Conservation (phyloP, 1,140 invertebrate genomes). For the Pogonomyrmex barbatus region DNA sequence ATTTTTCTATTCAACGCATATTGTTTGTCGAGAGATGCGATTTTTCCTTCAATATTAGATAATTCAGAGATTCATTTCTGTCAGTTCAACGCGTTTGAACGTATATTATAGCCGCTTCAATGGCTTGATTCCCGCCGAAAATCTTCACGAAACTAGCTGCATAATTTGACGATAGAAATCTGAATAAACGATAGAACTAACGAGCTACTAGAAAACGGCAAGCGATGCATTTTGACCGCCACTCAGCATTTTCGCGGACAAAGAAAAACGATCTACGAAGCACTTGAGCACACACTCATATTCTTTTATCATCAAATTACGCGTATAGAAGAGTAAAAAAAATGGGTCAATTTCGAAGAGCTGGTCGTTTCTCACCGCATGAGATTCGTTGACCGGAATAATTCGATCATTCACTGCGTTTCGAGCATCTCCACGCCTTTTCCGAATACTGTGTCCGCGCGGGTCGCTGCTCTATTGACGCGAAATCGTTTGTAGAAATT, state of each 20-base stretch:
- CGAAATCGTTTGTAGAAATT: conserved; percentile 59
- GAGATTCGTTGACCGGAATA: conserved; percentile 58
- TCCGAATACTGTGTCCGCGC: conserved; percentile 39
- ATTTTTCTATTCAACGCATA: not conserved
- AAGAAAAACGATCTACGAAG: conserved; percentile 39
- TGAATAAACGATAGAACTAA: conserved; percentile 41
- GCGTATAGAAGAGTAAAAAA: conserved; percentile 37
- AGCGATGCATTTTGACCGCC: conserved; percentile 33
- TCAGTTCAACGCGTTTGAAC: not conserved
- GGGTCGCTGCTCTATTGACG: conserved; percentile 34
- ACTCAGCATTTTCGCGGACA: conserved; percentile 30
- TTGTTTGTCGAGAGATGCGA: not conserved
- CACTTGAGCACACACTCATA: conserved; percentile 32
- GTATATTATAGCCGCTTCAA: not conserved
- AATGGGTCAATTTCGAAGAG: conserved; percentile 33
- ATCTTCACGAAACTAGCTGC: conserved; percentile 2
- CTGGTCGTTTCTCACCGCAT: conserved; percentile 6
- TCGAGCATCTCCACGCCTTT: conserved; percentile 49
- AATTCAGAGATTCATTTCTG: not conserved
- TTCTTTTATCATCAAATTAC: conserved; percentile 42
- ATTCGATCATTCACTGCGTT: conserved; percentile 52
- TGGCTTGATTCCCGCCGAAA: not conserved
- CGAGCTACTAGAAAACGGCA: conserved; percentile 47
- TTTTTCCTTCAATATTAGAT: not conserved
- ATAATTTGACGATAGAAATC: conserved; percentile 46